phyloP scores from a whole-genome alignment of 2,113 vertebrate species.

The Anolis carolinensis region DNA sequence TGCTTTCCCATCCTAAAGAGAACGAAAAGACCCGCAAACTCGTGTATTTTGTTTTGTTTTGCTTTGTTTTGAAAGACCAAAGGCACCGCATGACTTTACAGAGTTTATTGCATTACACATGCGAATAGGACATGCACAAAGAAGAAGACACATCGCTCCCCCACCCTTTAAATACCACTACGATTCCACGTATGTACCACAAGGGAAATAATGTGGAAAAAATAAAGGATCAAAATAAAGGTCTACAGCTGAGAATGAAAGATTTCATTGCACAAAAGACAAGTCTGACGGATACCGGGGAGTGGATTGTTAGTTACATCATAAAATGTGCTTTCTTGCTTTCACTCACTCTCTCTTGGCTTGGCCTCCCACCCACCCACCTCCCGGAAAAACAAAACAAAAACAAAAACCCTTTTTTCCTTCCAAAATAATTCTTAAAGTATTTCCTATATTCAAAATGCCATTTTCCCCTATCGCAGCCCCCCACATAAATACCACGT shows the following conservation, averaged over 20 bases:
- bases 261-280: slow-evolving; percentile 79
- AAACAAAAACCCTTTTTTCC: slow-evolving; percentile 33
- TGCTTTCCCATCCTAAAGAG: background rate
- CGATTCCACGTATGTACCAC: slow-evolving; percentile 83
- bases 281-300: slow-evolving; percentile 75
- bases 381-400: too few relatives aligned
- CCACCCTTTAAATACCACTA: slow-evolving; percentile 66
- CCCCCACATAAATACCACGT: slow-evolving; percentile 79
- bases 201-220: slow-evolving; percentile 38
- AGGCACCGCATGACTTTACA: slow-evolving; percentile 77
- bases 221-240: slow-evolving; percentile 32
- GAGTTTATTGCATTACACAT: slow-evolving; percentile 98
- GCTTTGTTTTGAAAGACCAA: slow-evolving; percentile 75
- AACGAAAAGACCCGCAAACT: background rate
- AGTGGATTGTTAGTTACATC: slow-evolving; percentile 76
- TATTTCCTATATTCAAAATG: slow-evolving; percentile 76
- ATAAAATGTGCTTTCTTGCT: slow-evolving; percentile 81
- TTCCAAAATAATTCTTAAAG: slow-evolving; percentile 64
- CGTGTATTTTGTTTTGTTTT: background rate
- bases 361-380: slow-evolving; percentile 56
- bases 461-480: slow-evolving; percentile 78
- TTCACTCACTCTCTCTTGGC: slow-evolving; percentile 42
- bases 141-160: slow-evolving; percentile 77
- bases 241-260: slow-evolving; percentile 77
- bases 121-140: slow-evolving; percentile 94